phyloP scores from a whole-genome alignment of 2,888 invertebrate species.

The Sarcophaga caerulescens region DNA sequence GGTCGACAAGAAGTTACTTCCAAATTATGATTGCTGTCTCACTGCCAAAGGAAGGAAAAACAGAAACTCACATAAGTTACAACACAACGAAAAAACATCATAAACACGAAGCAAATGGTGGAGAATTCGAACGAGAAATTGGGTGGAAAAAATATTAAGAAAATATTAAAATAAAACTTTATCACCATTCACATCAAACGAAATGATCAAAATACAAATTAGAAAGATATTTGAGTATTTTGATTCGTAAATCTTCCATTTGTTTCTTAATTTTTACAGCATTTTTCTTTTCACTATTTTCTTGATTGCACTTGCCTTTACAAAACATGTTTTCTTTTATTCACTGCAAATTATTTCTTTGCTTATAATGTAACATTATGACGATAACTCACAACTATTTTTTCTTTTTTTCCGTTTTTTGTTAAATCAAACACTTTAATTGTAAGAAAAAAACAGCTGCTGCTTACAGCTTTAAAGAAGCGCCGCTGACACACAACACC shows the following conservation, averaged over 20 bases:
- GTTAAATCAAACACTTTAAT: slow-evolving; percentile 34
- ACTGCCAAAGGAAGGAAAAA: slow-evolving; percentile 19
- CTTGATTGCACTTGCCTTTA: slow-evolving; percentile 66
- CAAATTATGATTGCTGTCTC: slow-evolving; percentile 72
- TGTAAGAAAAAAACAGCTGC: slow-evolving; percentile 65
- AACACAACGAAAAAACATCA: slow-evolving; percentile 28
- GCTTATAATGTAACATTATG: slow-evolving; percentile 43
- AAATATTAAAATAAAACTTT: slow-evolving; percentile 37
- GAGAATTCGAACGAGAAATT: slow-evolving; percentile 33
- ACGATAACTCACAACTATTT: slow-evolving; percentile 40
- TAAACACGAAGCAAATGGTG: slow-evolving; percentile 50
- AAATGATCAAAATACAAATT: slow-evolving; percentile 8
- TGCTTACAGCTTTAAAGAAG: slow-evolving; percentile 54
- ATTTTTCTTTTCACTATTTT: slow-evolving; percentile 18
- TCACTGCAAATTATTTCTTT: slow-evolving; percentile 19
- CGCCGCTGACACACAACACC: slow-evolving; percentile 10
- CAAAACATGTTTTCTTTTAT: slow-evolving; percentile 43
- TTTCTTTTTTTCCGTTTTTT: slow-evolving; percentile 30
- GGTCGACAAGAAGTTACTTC: slow-evolving; percentile 72
- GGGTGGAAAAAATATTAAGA: slow-evolving; percentile 24
- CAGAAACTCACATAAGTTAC: slow-evolving; percentile 1
- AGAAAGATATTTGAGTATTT: background rate
- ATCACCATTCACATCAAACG: slow-evolving; percentile 39
- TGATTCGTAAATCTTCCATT: background rate
- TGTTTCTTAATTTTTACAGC: background rate